Evolutionary conservation across 1,140 invertebrate species (phyloP).

Genomic region (Hormaphis cornu): DNA sequence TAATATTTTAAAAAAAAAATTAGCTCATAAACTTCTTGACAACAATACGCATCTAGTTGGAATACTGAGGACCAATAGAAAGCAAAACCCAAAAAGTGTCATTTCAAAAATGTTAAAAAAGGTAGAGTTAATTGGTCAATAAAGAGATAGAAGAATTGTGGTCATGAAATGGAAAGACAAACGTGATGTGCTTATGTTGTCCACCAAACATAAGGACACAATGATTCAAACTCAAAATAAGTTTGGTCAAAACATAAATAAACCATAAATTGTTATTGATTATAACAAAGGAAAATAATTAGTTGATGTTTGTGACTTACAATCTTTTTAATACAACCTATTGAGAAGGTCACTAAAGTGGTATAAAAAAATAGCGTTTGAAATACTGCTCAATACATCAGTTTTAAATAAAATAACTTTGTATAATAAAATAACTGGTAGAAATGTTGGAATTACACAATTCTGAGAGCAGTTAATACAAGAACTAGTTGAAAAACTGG

Average conservation of each 20-base stretch:
- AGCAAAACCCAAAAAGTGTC: conserved; percentile 22
- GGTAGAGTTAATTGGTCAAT: conserved; percentile 22
- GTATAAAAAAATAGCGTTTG: conserved; percentile 41
- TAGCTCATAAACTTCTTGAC: neutral
- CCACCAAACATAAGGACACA: conserved; percentile 32
- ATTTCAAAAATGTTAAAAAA: conserved; percentile 15
- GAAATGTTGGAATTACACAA: conserved; percentile 10
- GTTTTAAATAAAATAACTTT: conserved; percentile 40
- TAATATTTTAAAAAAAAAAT: too few species aligned
- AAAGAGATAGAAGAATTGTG: conserved; percentile 32
- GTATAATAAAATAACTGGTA: conserved; percentile 34
- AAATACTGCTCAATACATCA: conserved; percentile 40
- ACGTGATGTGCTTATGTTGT: conserved; percentile 37
- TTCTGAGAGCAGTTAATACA: too few species aligned
- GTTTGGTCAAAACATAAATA: conserved; percentile 33
- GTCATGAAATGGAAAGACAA: conserved; percentile 38
- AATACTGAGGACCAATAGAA: conserved; percentile 21
- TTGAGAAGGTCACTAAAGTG: conserved; percentile 42
- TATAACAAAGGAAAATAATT: conserved; percentile 42
- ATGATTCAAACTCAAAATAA: conserved; percentile 25
- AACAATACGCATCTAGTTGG: conserved; percentile 26
- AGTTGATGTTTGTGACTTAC: conserved; percentile 42
- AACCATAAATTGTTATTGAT: conserved; percentile 40
- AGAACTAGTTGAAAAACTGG: too few species aligned
- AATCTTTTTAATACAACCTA: conserved; percentile 40